Base-by-base conservation (phyloP, 2,113 vertebrate genomes). In the Physeter macrocephalus region DNA sequence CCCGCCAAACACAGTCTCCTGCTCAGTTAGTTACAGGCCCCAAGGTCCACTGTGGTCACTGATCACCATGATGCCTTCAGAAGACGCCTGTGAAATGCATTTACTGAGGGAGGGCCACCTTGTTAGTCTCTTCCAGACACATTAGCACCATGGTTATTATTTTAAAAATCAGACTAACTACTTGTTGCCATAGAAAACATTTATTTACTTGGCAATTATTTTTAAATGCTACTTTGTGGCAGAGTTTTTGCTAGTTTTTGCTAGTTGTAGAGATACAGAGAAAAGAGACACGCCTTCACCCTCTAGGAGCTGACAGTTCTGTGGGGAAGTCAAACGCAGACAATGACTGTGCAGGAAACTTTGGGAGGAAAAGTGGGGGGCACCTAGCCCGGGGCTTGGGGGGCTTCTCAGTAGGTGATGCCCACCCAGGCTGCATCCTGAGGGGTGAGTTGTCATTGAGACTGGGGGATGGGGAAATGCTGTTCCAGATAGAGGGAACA, bases 161-260 rank as follows among this genome's bases (percentile, higher is more conserved):
- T 86, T 80, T n/a, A 66, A 88, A 92, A 71, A 57, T 72, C 49
- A 39, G 43, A 64, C 23, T 6, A 46, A 71, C 25, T 61, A 27
- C 78, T 59, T 54, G 14, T 61, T 90, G 93, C 17, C n/a, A 90
- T 69, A 49, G 85, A 93, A 96, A 82, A 80, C 20, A 41, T 57
- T 49, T 75, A 80, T 85, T 81, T 29, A 81, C 39, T 77, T 54
- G 62, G 43, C 54, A 62, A 78, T 69, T 83, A 27, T 43, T 75
- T 49, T 14, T 34, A 77, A 27, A 69, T 36, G 61, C 61, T 61
- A n/a, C 74, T 80, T 31, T 21, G 49, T 9, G 57, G 36, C 27
- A 57, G 52, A 61, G 31, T 31, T 49, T 82, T 87, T 69, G 41
- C 72, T 31, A 71, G 29, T 29, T 54, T 82, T 87, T 67, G 43